Base-by-base conservation (phyloP, 1,140 invertebrate species). In the Danaus melanippus region DNA sequence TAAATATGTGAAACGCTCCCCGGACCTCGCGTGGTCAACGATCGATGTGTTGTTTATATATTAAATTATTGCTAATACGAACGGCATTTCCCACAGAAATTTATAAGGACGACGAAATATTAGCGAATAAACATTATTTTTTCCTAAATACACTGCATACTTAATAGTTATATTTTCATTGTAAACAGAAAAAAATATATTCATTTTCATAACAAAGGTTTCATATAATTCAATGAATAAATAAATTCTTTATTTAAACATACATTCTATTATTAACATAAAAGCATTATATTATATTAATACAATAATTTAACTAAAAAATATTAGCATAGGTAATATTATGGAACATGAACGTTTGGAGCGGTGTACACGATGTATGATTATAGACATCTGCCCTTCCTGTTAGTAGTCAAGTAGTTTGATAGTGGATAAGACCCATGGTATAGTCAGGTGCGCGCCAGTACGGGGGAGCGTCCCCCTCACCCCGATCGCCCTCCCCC, bases 11-110 rank as follows among this genome's bases (percentile, higher is more conserved):
- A 32, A 32, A 32, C 6, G 21, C 21, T 32, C 21, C 21, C 21
- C 21, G 21, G 21, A 32, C 65, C 62, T 58, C 71, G 71, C 76
- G 81, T 82, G 76, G 74, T 80, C 79, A 76, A 71, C 76, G 76
- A 66, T 78, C 69, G 73, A 70, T 72, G 76, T 77, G 57, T 75
- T 79, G 71, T 83, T 80, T 79, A 74, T 80, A 69, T 69, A 74
- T 66, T 60, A 64, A 70, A 70, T 51, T 57, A 51, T 50, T 47
- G 43, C 44, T 32, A 32, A 32, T 32, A 32, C 21, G 2, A 32
- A 32, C 21, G 21, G 21, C 21, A 32, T 32, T 32, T 32, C 21
- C 21, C 21, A 32, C 21, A 32, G 4, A 3, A 32, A 32, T 32
- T 32, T 32, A 32, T 32, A 32, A 32, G 21, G 21, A 32, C 21